Base-by-base conservation (phyloP, 2,797 vertebrate genomes). In the Poeciliopsis gracilis region DNA sequence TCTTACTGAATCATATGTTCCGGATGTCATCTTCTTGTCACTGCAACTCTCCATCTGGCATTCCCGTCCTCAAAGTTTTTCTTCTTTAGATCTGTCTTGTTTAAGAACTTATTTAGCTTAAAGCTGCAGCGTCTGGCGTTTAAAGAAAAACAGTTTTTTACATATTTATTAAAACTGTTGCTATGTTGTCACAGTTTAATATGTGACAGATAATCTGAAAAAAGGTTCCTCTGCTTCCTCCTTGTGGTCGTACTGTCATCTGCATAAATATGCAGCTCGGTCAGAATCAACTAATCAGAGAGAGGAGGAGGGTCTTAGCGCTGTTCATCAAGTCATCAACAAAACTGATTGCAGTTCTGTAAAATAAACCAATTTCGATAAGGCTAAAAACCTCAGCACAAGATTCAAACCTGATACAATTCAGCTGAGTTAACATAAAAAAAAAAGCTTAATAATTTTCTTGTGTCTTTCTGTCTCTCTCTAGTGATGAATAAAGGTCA, bases 401-500 rank as follows among this genome's bases (percentile, higher is more conserved):
- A 67, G 63, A 41, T 38, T 67, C 20, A 41, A 41, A 41, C 20
- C 36, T 67, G 63, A 10, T 25, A 20, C 61, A 63, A 63, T 63
- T 36, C 23, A 36, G 16, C 9, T 25, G 10, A 41, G 36, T 67
- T 67, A 69, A 53, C 67, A 49, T 67, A 61, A n/a, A 23, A 77
- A 11, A 10, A 43, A 43, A 2, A 9, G 78, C 73, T 28, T 20
- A 28, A 20, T 25, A 18, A 4, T 46, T 36, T 30, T 5, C 2
- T 41, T 61, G 20, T 77, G 9, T 69, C 25, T 57, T 45, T 70
- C 25, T 45, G 23, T 23, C 23, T 78, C 55, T 46, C 55, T 61
- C 47, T 77, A 99, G 98, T 99, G 95, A 95, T 99, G 93, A 99
- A 99, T 88, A 99, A 99, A 93, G 98, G 98, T 80, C 98, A 99